Percentiles rank a stretch among this genome's conserved stretches.
These are phyloP conservation scores for Mareca penelope DNA, from an alignment of 2,797 vertebrate genomes.

Conservation along the genomic window DNA sequence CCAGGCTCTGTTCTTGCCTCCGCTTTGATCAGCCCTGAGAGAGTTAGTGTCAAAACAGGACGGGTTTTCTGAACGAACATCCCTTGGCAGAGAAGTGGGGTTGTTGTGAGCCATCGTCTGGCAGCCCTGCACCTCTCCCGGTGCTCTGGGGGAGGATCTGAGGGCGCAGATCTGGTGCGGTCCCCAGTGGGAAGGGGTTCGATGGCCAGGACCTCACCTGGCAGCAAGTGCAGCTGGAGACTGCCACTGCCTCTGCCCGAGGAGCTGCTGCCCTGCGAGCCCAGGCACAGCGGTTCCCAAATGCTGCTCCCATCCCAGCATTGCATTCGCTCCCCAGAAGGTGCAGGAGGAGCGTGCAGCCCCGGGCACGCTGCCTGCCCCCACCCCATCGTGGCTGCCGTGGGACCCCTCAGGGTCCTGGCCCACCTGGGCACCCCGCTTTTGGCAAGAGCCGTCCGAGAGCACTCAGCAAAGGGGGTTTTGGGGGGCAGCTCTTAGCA, in stretches of 20 bases:
- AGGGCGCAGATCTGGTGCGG: background rate
- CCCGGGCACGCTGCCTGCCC: background rate
- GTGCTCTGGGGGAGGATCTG: background rate
- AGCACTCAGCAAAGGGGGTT: background rate
- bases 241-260: background rate
- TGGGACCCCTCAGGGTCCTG: accelerated
- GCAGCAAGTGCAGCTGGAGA: conserved; percentile 20
- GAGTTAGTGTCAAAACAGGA: conserved; percentile 17
- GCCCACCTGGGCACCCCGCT: background rate
- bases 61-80: background rate
- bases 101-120: background rate
- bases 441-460: background rate
- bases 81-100: background rate
- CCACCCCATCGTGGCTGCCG: background rate
- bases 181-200: background rate
- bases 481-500: accelerated
- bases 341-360: background rate
- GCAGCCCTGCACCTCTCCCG: background rate
- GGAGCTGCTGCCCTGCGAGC: background rate
- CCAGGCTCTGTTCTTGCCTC: background rate
- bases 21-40: conserved; percentile 36
- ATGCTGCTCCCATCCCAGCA: background rate
- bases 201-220: background rate
- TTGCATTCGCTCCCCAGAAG: background rate
- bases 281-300: background rate